A percentile compares a stretch with the other conserved stretches of the same genome.
Evolutionary conservation across 2,888 invertebrate species (phyloP).

Genomic region (Vandiemenella viatica): DNA sequence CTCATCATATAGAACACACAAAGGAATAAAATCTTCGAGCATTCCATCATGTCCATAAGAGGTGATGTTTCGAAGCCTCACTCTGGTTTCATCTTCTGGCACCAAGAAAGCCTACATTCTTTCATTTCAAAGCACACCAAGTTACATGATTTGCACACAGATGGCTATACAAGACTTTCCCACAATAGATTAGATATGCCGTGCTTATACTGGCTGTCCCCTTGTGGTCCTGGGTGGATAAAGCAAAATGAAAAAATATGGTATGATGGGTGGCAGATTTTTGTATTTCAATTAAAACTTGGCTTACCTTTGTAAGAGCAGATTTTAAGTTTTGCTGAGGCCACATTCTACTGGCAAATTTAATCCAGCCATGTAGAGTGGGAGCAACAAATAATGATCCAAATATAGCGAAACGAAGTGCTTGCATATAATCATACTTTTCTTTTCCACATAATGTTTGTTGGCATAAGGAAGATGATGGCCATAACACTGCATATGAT

Average conservation of each 20-base stretch:
- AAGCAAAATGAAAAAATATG: not conserved
- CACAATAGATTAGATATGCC: too few species aligned
- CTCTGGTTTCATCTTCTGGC: too few species aligned
- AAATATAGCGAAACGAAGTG: slow-evolving; percentile 57
- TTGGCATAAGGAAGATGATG: slow-evolving; percentile 53
- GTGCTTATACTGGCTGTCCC: too few species aligned
- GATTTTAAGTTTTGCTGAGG: slow-evolving; percentile 5
- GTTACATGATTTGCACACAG: too few species aligned
- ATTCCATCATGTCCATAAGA: too few species aligned
- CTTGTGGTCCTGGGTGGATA: too few species aligned
- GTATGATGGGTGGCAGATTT: not conserved
- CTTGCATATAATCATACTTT: slow-evolving; percentile 32
- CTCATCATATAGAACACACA: too few species aligned
- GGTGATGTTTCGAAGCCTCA: too few species aligned
- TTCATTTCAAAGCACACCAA: too few species aligned
- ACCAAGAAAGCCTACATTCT: too few species aligned
- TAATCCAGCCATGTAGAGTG: slow-evolving; percentile 64
- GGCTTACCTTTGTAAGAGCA: slow-evolving; percentile 11
- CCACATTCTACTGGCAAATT: slow-evolving; percentile 42
- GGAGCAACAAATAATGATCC: slow-evolving; percentile 73
- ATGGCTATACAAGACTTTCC: too few species aligned
- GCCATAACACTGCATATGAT: slow-evolving; percentile 57
- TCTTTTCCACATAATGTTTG: slow-evolving; percentile 49
- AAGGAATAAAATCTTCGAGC: too few species aligned
- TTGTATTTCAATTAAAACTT: not conserved